phyloP scores from a whole-genome alignment of 2,113 vertebrate species.

The Pimephales promelas region DNA sequence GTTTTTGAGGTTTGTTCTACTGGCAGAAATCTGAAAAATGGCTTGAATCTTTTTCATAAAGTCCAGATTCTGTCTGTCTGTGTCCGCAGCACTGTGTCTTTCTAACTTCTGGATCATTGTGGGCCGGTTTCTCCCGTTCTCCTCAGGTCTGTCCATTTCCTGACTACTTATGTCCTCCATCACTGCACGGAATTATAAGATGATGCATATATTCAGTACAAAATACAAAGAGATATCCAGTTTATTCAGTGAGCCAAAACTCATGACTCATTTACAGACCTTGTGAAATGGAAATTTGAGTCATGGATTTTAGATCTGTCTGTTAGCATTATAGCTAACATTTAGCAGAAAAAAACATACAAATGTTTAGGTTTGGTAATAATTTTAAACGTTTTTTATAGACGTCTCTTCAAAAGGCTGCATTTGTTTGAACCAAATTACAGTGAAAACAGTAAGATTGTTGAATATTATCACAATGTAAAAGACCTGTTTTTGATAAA shows the following conservation, averaged over 20 bases:
- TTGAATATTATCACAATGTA: no score
- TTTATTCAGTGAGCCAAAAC: not conserved
- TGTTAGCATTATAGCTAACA: not conserved
- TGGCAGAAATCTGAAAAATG: not conserved
- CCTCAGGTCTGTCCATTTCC: slow-evolving; percentile 47
- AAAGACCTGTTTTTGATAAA: not conserved
- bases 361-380: no score
- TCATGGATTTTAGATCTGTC: not conserved
- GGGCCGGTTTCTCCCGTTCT: slow-evolving; percentile 28
- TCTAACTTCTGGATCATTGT: not conserved
- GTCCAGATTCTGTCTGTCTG: not conserved
- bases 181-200: slow-evolving; percentile 35
- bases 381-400: no score
- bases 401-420: not conserved
- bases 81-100: not conserved
- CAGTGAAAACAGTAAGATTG: no score
- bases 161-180: slow-evolving; percentile 59
- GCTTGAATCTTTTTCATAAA: not conserved
- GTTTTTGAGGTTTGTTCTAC: not conserved
- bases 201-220: not conserved
- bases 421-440: not conserved
- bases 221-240: not conserved
- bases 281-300: not conserved
- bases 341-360: no score
- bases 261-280: not conserved